Conservation (phyloP, 2,888 invertebrate genomes). For the Nemoura dubitans region DNA sequence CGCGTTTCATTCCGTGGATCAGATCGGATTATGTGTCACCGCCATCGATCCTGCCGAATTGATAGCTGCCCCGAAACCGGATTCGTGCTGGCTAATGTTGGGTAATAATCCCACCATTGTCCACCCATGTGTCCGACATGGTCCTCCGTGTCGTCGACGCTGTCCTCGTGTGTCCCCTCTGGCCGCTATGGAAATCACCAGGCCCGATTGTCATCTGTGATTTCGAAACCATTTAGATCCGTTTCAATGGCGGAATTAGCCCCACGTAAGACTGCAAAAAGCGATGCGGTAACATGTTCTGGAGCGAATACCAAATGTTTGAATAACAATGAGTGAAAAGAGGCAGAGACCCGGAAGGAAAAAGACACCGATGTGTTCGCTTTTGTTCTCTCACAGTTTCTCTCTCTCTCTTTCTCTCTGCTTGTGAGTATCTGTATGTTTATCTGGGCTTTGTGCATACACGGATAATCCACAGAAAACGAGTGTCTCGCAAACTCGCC, state of each 20-base stretch:
- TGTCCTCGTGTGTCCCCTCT: background rate
- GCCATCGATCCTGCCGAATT: background rate
- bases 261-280: conserved; percentile 26
- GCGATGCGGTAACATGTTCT: conserved; percentile 32
- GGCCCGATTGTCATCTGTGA: conserved; percentile 35
- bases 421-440: conserved; percentile 9
- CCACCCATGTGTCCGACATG: conserved; percentile 31
- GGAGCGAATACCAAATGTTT: conserved; percentile 24
- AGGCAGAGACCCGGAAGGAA: conserved; percentile 45
- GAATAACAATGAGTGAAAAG: conserved; percentile 42
- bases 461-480: conserved; percentile 42
- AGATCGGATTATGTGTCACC: background rate
- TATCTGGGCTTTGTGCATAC: conserved; percentile 40
- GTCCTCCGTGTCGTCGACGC: conserved; percentile 7
- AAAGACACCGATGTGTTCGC: conserved; percentile 16
- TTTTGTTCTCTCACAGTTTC: background rate
- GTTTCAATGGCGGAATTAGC: conserved; percentile 30
- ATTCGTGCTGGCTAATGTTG: conserved; percentile 28
- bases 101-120: conserved; percentile 44
- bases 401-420: conserved; percentile 14
- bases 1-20: background rate
- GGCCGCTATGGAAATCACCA: conserved; percentile 33
- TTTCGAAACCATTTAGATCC: conserved; percentile 39
- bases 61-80: conserved; percentile 16
- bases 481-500: conserved; percentile 24